Evolutionary conservation across 1,140 invertebrate species (phyloP).

Genomic region (Heliconius himera): DNA sequence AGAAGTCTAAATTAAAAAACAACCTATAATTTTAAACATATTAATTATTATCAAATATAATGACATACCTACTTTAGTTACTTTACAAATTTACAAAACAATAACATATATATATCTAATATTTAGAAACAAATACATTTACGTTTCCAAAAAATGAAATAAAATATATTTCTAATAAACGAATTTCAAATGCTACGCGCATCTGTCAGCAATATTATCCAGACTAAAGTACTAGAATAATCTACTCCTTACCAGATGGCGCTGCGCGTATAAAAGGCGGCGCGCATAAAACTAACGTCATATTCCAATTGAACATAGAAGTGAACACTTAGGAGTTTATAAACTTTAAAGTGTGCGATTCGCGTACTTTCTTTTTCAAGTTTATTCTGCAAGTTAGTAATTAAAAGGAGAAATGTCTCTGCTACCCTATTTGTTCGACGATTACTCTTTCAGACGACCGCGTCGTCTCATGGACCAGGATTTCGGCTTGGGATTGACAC

Average conservation of each 20-base stretch:
- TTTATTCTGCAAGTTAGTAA: background rate
- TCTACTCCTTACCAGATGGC: conserved; percentile 69
- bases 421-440: conserved; percentile 57
- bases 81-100: too few species aligned
- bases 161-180: background rate
- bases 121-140: too few species aligned
- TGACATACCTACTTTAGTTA: too few species aligned
- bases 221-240: conserved; percentile 45
- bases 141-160: too few species aligned
- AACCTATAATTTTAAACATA: too few species aligned
- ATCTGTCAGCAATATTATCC: background rate
- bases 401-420: conserved; percentile 50
- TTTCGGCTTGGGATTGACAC: conserved; percentile 82
- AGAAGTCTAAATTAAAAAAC: too few species aligned
- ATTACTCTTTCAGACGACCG: conserved; percentile 66
- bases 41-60: too few species aligned
- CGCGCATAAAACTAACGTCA: conserved; percentile 25
- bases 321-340: too few species aligned
- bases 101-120: too few species aligned
- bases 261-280: conserved; percentile 52
- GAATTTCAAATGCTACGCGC: background rate
- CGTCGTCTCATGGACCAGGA: conserved; percentile 83
- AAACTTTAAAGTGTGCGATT: conserved; percentile 21
- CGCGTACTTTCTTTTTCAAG: background rate
- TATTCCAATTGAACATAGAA: conserved; percentile 43